Evolutionary conservation across 2,888 invertebrate species (phyloP), one percentile per base, ranked within the genome.

Genomic region (Dasypogon diadema): DNA sequence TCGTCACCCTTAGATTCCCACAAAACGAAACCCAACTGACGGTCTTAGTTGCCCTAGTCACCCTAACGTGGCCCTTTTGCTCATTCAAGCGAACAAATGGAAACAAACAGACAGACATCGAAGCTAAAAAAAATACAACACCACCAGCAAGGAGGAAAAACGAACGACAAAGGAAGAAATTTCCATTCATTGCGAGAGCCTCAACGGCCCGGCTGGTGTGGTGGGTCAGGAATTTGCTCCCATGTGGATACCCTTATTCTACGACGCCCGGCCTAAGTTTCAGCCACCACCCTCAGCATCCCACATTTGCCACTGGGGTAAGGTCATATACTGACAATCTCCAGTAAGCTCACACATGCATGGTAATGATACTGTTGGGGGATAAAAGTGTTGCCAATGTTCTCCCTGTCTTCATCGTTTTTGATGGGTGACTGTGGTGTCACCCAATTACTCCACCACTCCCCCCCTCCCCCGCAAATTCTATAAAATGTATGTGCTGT

Each of bases 171-270:
- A 72, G 46, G 74, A 73, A 75, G 70, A 77, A 65, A 77, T 65
- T 76, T 76, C 75, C 76, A 77, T 77, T 76, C 76, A 75, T 76
- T 74, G 70, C 21, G 42, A 42, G 58, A 55, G 73, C 63, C 79
- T 77, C 75, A 77, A 78, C 75, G 65, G 77, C 56, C 74, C 68
- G 76, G 34, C 76, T 56, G 76, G 73, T 79, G 75, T 58, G 78
- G 76, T 68, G 78, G 79, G 79, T 79, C 79, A 79, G 76, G 78
- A 55, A 77, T 76, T 54, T 12, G 30, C n/a, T 70, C 54, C 70
- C 54, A 54, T 70, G 70, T 70, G 70, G 54, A 70, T 68, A 70
- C 51, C 30, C 30, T 54, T 30, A 54, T 54, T 46, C 46, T 37
- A 18, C 70, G 34, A 26, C 30, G 14, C 70, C 54, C 54, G 34